Evolutionary conservation across 2,888 invertebrate genomes (phyloP).

Genomic region (Artemia sp.): DNA sequence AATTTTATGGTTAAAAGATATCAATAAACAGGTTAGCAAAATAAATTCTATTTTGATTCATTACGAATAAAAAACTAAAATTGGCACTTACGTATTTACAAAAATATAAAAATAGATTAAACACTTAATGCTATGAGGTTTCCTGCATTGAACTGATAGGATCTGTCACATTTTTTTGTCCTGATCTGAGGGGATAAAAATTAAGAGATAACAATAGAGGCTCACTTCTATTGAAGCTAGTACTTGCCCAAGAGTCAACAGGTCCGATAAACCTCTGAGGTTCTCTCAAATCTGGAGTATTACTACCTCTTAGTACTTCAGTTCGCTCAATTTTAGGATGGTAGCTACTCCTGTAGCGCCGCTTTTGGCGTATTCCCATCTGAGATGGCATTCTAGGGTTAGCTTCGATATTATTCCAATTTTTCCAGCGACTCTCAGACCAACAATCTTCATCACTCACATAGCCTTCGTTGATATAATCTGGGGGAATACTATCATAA

Average conservation of each 20-base stretch:
- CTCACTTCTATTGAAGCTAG: neutral
- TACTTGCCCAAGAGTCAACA: neutral
- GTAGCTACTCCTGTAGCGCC: slow-evolving; percentile 13
- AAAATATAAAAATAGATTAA: neutral
- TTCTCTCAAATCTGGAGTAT: neutral
- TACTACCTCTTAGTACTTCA: slow-evolving; percentile 9
- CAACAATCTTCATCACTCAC: slow-evolving; percentile 34
- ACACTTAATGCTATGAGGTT: neutral
- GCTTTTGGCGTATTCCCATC: neutral
- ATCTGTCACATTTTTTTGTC: neutral
- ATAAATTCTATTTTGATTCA: slow-evolving; percentile 12
- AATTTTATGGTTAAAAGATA: too few relatives aligned
- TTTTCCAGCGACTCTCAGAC: slow-evolving; percentile 7
- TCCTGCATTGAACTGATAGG: slow-evolving; percentile 6
- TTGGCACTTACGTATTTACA: slow-evolving; percentile 15
- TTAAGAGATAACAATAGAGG: neutral
- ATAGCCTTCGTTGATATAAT: slow-evolving; percentile 35
- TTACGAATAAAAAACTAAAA: slow-evolving; percentile 6
- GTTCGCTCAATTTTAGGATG: slow-evolving; percentile 3
- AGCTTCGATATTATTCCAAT: neutral
- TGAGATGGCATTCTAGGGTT: neutral
- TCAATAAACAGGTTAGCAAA: neutral
- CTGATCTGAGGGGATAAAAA: neutral
- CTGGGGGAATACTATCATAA: neutral
- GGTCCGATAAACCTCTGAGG: neutral